Evolutionary conservation across 2,113 vertebrate species (phyloP).

Genomic region (Macquaria australasica): DNA sequence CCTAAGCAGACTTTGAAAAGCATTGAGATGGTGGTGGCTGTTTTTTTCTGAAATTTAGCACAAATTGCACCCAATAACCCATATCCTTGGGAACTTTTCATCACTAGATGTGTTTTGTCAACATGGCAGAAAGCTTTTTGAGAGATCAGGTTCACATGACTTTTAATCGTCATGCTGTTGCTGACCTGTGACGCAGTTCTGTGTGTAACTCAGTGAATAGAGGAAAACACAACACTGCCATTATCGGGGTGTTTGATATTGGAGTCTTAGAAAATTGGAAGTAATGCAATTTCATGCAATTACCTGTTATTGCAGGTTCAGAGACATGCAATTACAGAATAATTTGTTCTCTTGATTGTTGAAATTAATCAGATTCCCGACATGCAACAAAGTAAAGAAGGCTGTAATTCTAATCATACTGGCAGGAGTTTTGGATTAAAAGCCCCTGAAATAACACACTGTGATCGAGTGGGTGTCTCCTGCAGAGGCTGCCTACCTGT

Average conservation of each 20-base stretch:
- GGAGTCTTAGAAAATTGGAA: background rate
- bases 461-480: conserved; percentile 42
- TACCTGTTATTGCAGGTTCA: conserved; percentile 4
- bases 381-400: conserved; percentile 1
- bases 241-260: background rate
- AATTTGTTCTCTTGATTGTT: conserved; percentile 3
- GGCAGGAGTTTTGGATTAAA: conserved; percentile 21
- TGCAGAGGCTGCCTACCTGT: conserved; percentile 38
- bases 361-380: background rate
- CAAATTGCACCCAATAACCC: background rate
- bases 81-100: conserved; percentile 6
- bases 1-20: background rate
- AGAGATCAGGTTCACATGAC: background rate
- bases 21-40: background rate
- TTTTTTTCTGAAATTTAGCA: background rate
- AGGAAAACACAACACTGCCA: background rate
- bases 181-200: background rate
- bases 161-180: background rate
- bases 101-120: background rate
- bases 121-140: background rate
- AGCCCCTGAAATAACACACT: conserved; percentile 15
- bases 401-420: conserved; percentile 4
- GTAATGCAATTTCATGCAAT: background rate
- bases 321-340: conserved; percentile 17
- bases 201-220: background rate